Evolutionary conservation across 2,797 vertebrate species (phyloP), one percentile per base, ranked within the genome.

Genomic region (Centropyge bicolor): DNA sequence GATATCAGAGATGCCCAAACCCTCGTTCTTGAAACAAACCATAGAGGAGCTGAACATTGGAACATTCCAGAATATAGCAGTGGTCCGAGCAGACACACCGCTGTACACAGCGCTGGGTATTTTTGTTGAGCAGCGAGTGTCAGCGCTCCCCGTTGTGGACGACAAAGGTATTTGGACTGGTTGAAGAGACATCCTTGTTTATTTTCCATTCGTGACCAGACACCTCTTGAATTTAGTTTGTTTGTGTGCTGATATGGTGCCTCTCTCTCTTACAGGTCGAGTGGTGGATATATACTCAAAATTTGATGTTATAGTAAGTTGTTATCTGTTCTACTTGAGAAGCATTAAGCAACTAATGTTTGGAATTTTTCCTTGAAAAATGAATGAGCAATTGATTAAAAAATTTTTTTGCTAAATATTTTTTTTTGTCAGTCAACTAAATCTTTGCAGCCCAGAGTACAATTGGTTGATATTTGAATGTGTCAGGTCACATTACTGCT

Each of bases 241-340:
- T 49, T 45, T 55, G 6, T 64, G 0, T 35, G 77, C 59, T 86
- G 12, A 80, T 79, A 14, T 41, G 35, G 6, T 0, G 10, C 51
- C 40, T 83, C 52, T 94, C 62, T 81, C 62, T 81, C 27, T 77
- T 79, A 56, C 87, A 99, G 98, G 98, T 51, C 97, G 96, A 52
- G 98, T 98, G 83, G 97, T 98, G 84, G 98, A 99, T 88, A 99
- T 99, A 86, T 99, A 99, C 94, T 99, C 98, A 70, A 99, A 99
- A 88, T 99, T 99, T 85, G 98, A 99, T 17, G 98, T 99, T 60
- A 99, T 99, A 82, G 98, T 99, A 95, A 98, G 98, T 99, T 57
- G 1, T n/a, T 31, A 31, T 31, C 27, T 31, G 2, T 31, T 31
- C 27, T 31, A 31, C 2, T 31, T 31, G 4, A 31, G 27, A 31